Evolutionary conservation across 2,113 vertebrate species (phyloP).

Genomic region (Bos indicus): DNA sequence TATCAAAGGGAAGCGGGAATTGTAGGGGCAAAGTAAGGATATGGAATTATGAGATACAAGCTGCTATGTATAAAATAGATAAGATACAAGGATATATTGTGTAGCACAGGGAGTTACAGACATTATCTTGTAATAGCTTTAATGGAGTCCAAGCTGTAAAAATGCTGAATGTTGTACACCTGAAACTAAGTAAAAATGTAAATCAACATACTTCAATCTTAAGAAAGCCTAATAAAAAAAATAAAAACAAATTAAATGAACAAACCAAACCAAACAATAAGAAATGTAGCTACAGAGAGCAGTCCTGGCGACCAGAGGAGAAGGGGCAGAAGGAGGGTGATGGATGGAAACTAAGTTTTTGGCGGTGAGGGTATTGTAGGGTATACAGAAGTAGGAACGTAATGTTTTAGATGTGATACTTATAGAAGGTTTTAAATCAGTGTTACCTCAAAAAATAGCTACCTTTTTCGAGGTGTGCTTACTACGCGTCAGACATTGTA

Average conservation of each 20-base stretch:
- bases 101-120: background rate
- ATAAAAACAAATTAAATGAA: background rate
- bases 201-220: background rate
- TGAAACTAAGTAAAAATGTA: background rate
- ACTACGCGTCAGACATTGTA: accelerated
- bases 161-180: background rate
- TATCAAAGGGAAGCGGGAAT: background rate
- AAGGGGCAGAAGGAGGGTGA: background rate
- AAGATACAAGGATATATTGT: background rate
- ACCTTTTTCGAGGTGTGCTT: background rate
- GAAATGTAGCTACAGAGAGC: background rate
- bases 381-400: background rate
- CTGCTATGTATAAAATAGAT: background rate
- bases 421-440: background rate
- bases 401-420: background rate
- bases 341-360: background rate
- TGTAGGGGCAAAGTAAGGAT: background rate
- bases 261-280: background rate
- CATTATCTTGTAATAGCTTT: background rate
- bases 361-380: background rate
- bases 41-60: background rate
- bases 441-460: background rate
- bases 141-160: background rate
- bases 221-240: background rate
- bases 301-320: background rate